Conservation (phyloP, 2,888 invertebrate species). For the Digitonthophagus gazella region DNA sequence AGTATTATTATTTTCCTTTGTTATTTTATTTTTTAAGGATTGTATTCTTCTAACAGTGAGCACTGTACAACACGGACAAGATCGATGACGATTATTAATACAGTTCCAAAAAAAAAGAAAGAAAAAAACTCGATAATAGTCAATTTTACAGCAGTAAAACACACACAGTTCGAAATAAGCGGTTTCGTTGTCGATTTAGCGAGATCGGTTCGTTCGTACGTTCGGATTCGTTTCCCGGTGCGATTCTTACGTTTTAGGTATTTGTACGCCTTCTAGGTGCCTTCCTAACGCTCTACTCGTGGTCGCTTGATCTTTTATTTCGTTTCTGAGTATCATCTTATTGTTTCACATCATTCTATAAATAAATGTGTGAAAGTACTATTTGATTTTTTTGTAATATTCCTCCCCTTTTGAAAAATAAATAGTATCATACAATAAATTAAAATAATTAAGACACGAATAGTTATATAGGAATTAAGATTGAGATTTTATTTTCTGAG, state of each 20-base stretch:
- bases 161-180: neutral
- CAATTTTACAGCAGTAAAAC: neutral
- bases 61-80: constrained; percentile 1
- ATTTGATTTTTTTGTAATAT: constrained; percentile 21
- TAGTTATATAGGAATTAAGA: too few relatives aligned
- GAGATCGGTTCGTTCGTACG: neutral
- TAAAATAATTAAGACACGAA: neutral
- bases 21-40: constrained; percentile 33
- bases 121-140: constrained; percentile 6
- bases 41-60: constrained; percentile 29
- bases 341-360: constrained; percentile 41
- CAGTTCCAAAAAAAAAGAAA: constrained; percentile 21
- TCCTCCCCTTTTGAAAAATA: neutral
- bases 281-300: constrained; percentile 34
- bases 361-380: constrained; percentile 47
- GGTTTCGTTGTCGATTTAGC: constrained; percentile 6
- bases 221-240: constrained; percentile 1
- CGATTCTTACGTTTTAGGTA: constrained; percentile 21
- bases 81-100: constrained; percentile 4
- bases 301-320: constrained; percentile 33
- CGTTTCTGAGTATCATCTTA: constrained; percentile 32
- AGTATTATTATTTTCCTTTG: constrained; percentile 26
- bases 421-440: neutral
- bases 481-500: too few relatives aligned
- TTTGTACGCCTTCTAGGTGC: constrained; percentile 43